Conservation (phyloP, 2,113 vertebrate genomes). For the Nematolebias whitei region DNA sequence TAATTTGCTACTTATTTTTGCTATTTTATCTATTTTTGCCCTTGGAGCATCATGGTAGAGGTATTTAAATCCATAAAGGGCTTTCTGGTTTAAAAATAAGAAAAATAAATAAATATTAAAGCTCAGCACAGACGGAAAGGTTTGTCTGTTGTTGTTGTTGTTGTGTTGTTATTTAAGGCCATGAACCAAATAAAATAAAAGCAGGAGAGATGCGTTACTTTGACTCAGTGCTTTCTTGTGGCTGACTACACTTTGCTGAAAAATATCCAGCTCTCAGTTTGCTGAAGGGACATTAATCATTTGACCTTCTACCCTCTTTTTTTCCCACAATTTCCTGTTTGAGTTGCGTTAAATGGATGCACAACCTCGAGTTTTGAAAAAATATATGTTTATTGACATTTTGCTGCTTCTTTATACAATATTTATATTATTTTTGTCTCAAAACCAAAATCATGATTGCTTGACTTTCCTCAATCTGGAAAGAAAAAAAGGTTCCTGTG, state of each 20-base stretch:
- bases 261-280: background rate
- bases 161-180: conserved; percentile 13
- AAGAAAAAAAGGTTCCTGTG: background rate
- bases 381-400: background rate
- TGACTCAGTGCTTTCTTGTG: background rate
- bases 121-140: background rate
- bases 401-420: background rate
- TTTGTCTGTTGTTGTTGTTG: background rate
- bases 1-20: conserved; percentile 12
- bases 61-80: background rate
- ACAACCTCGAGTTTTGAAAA: background rate
- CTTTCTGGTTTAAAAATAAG: background rate
- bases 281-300: conserved; percentile 12
- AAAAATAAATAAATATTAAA: background rate
- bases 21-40: background rate
- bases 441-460: background rate
- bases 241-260: background rate
- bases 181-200: conserved; percentile 11
- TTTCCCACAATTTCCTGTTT: conserved; percentile 16
- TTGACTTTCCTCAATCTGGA: background rate
- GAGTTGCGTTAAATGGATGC: background rate
- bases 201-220: conserved; percentile 1
- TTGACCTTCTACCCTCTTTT: conserved; percentile 8
- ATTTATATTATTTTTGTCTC: background rate
- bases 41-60: background rate